Conservation (phyloP, 92 coral and sea anemone genomes). For the Meandrina meandrites region DNA sequence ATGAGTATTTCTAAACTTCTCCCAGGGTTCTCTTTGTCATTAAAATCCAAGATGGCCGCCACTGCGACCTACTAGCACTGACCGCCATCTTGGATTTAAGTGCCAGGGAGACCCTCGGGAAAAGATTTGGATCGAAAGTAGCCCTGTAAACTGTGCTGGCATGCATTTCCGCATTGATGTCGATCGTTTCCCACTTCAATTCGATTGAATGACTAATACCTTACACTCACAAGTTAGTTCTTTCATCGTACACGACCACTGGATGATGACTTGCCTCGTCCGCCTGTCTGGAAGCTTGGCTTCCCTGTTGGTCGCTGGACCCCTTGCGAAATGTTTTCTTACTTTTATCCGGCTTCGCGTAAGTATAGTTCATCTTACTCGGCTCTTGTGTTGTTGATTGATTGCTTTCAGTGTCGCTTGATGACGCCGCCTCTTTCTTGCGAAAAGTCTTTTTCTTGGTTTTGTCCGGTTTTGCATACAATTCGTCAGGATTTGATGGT, state of each 20-base stretch:
- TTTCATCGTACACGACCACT: constrained; percentile 85
- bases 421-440: constrained; percentile 7
- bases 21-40: background rate
- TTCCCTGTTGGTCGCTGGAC: background rate
- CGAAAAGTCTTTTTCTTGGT: constrained; percentile 59
- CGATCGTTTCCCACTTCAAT: background rate
- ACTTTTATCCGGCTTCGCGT: constrained; percentile 16
- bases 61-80: background rate
- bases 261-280: constrained; percentile 59
- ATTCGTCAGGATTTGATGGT: constrained; percentile 27
- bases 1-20: background rate
- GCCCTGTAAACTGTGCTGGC: background rate
- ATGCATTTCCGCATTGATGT: background rate
- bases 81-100: background rate
- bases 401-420: constrained; percentile 11
- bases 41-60: background rate
- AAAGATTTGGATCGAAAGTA: background rate
- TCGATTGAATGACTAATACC: background rate
- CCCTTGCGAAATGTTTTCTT: constrained; percentile 26
- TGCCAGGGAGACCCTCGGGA: background rate
- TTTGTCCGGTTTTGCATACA: constrained; percentile 72
- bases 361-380: background rate
- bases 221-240: constrained; percentile 67
- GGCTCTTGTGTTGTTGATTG: constrained; percentile 3
- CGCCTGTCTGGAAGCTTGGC: constrained; percentile 9